Evolutionary conservation across 2,113 vertebrate species (phyloP), one percentile per base, ranked within the genome.

Genomic region (Halichoeres trimaculatus): DNA sequence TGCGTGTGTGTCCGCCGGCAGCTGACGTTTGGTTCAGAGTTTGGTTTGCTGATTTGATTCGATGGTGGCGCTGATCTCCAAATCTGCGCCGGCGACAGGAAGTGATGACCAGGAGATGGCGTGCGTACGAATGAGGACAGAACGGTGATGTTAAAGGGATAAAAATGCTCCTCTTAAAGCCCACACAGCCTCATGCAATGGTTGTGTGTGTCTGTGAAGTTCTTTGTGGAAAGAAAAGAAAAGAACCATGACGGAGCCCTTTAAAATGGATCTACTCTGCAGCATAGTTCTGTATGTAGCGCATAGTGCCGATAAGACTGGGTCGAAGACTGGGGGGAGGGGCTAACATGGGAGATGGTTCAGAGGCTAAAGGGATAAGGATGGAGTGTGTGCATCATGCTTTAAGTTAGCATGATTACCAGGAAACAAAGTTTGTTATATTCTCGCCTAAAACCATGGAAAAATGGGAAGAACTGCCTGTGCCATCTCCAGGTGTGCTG

Each of bases 201-300:
- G 76, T 68, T 84, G 89, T 59, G 81, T 65, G 85, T 66, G 72
- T 79, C 76, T 43, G 70, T 89, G 83, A 66, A 68, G 71, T 59
- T 77, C 50, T 61, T 77, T 58, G 85, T 87, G 85, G 55, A 2
- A 30, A 6, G 38, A 30, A 50, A 64, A 74, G 22, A 81, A 84
- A 83, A 68, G 40, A 75, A 87, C 30, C 60, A 90, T 88, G 91
- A 81, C 85, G 74, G 86, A 94, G 93, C 93, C 93, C 93, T 94
- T 94, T 91, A 89, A 93, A 86, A 93, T 90, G 91, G 90, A 92
- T 90, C 88, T 93, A 90, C 87, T 91, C 82, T 92, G 89, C 89
- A 92, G 91, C 91, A 93, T 92, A 90, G 87, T 92, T 92, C 81
- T 85, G 84, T 85, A 81, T 74, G 84, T 87, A 90, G 87, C 88